Evolutionary conservation across 2,888 invertebrate species (phyloP).

Genomic region (Spodoptera exigua): DNA sequence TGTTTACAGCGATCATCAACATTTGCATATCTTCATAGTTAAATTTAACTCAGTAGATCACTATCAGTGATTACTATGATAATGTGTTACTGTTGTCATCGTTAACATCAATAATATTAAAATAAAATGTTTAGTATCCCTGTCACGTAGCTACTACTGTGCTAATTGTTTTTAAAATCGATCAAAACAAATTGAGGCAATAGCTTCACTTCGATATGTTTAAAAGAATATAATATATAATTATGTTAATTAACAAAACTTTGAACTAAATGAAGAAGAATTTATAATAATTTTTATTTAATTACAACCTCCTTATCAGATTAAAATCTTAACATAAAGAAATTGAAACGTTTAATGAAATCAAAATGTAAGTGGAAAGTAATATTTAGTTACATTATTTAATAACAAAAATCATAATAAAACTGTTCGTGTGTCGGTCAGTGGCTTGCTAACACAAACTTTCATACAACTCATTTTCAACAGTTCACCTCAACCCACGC

Average conservation of each 20-base stretch:
- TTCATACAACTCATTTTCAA: constrained; percentile 43
- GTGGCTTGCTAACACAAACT: constrained; percentile 21
- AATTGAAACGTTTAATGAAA: too few relatives aligned
- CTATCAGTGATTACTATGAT: constrained; percentile 35
- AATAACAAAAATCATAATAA: constrained; percentile 2
- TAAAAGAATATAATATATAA: too few relatives aligned
- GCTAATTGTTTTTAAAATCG: too few relatives aligned
- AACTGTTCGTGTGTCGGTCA: constrained; percentile 8
- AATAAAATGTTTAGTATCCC: constrained; percentile 12
- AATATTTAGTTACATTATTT: neutral
- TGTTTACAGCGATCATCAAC: constrained; percentile 10
- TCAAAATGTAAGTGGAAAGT: too few relatives aligned
- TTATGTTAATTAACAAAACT: too few relatives aligned
- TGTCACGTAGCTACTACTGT: neutral
- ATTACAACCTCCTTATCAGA: too few relatives aligned
- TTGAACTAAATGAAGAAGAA: too few relatives aligned
- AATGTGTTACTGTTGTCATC: constrained; percentile 12
- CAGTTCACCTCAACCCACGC: constrained; percentile 44
- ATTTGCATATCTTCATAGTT: constrained; percentile 26
- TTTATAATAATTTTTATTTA: too few relatives aligned
- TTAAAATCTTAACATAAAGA: too few relatives aligned
- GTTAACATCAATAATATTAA: neutral
- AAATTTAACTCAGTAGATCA: constrained; percentile 25
- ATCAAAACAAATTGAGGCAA: too few relatives aligned
- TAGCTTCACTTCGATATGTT: too few relatives aligned